phyloP scores from a whole-genome alignment of 2,797 vertebrate genomes.

The Acanthurus tractus region DNA sequence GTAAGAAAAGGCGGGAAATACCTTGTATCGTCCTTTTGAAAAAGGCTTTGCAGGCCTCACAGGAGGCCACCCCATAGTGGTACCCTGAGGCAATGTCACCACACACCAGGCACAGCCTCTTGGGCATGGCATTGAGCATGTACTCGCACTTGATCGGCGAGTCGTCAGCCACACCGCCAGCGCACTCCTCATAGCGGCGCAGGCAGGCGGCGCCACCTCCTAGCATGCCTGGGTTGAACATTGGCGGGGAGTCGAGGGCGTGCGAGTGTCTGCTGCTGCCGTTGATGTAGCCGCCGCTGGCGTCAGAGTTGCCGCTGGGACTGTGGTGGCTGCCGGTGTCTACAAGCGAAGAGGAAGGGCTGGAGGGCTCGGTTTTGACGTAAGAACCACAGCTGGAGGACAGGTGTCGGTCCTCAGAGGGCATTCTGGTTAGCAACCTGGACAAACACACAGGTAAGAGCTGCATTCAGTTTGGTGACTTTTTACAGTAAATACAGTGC shows the following conservation, averaged over 20 bases:
- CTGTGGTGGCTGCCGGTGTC: constrained; percentile 94
- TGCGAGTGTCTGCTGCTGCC: constrained; percentile 85
- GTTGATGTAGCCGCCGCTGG: constrained; percentile 89
- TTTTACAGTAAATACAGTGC: background rate
- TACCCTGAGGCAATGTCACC: constrained; percentile 95
- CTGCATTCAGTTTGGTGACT: constrained; percentile 13
- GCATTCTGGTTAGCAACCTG: constrained; percentile 93
- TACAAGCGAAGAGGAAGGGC: constrained; percentile 89
- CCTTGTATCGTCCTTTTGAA: constrained; percentile 98
- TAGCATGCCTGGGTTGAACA: constrained; percentile 88
- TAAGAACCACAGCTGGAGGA: constrained; percentile 92
- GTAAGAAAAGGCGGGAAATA: constrained; percentile 70
- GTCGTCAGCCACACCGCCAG: constrained; percentile 88
- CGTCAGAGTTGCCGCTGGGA: constrained; percentile 90
- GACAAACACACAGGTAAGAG: constrained; percentile 27
- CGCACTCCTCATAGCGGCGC: constrained; percentile 90
- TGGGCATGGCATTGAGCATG: constrained; percentile 93
- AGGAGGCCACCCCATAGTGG: constrained; percentile 96
- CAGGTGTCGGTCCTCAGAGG: constrained; percentile 89
- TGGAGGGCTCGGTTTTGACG: constrained; percentile 94
- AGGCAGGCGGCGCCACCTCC: constrained; percentile 84
- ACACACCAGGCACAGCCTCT: constrained; percentile 94
- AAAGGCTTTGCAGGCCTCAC: constrained; percentile 96
- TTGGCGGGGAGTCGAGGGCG: constrained; percentile 90
- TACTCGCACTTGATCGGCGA: constrained; percentile 94